Conservation (phyloP, 2,888 invertebrate genomes). For the Ornithoptera priamus region DNA sequence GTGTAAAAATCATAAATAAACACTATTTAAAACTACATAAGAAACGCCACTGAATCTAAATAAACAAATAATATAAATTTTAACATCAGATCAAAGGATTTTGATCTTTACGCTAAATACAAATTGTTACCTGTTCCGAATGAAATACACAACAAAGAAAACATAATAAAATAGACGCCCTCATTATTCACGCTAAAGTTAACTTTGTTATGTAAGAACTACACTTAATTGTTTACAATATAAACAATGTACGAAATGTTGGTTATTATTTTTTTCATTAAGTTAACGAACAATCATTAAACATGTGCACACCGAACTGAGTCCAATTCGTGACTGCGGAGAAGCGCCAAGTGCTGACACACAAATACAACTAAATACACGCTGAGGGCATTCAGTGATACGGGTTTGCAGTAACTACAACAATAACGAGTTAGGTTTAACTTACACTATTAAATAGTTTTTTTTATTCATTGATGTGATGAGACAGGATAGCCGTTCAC, state of each 20-base stretch:
- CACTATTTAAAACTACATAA: no score
- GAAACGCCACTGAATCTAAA: no score
- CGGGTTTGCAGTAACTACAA: background rate
- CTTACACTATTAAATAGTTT: background rate
- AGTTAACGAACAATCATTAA: background rate
- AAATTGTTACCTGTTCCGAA: slow-evolving; percentile 33
- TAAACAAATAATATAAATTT: background rate
- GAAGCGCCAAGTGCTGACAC: background rate
- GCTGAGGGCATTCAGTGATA: background rate
- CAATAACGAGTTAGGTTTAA: background rate
- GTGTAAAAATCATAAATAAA: no score
- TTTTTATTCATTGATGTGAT: no score
- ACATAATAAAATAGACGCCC: slow-evolving; percentile 16
- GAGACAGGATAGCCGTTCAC: no score
- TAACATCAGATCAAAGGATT: background rate
- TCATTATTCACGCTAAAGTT: slow-evolving; percentile 25
- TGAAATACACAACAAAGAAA: slow-evolving; percentile 32
- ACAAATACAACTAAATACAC: background rate
- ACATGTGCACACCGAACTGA: slow-evolving; percentile 2
- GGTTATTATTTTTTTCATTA: no score
- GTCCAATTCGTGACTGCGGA: slow-evolving; percentile 9
- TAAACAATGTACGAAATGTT: background rate
- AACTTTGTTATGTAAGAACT: background rate
- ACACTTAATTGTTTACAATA: background rate
- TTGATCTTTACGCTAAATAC: slow-evolving; percentile 5